phyloP scores from a whole-genome alignment of 2,797 vertebrate species.

The Synaphobranchus kaupii region DNA sequence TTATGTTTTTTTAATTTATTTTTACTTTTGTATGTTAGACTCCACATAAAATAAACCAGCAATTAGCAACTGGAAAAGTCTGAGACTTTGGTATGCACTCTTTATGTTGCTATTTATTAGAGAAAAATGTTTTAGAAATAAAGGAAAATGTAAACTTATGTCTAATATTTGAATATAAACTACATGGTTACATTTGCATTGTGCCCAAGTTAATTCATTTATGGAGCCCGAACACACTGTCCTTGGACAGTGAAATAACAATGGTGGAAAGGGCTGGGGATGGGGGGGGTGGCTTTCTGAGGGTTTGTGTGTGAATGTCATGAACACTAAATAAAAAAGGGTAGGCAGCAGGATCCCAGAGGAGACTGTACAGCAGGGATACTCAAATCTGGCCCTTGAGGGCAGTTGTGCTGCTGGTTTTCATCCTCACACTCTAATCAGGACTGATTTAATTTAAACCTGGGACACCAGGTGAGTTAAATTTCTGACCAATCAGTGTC shows the following conservation, averaged over 20 bases:
- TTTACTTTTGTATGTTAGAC: neutral
- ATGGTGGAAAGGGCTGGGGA: neutral
- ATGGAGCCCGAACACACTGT: neutral
- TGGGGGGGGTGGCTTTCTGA: neutral
- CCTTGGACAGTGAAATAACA: neutral
- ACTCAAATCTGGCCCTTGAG: too few relatives aligned
- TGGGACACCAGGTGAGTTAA: neutral
- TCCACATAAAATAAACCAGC: neutral
- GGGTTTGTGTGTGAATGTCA: neutral
- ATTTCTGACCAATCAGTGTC: neutral
- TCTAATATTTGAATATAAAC: neutral
- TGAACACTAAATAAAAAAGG: neutral
- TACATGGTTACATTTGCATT: neutral
- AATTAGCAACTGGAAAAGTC: neutral
- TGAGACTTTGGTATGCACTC: neutral
- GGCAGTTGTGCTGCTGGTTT: neutral
- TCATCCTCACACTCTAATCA: neutral
- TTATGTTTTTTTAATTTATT: neutral
- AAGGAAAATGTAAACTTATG: neutral
- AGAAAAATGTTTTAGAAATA: neutral
- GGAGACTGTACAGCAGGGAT: neutral
- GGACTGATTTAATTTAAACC: too few relatives aligned
- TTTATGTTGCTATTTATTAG: neutral
- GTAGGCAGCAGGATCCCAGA: neutral
- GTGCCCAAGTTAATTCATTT: neutral